Base-by-base conservation (phyloP, 1,140 invertebrate species). In the Laupala kohalensis region DNA sequence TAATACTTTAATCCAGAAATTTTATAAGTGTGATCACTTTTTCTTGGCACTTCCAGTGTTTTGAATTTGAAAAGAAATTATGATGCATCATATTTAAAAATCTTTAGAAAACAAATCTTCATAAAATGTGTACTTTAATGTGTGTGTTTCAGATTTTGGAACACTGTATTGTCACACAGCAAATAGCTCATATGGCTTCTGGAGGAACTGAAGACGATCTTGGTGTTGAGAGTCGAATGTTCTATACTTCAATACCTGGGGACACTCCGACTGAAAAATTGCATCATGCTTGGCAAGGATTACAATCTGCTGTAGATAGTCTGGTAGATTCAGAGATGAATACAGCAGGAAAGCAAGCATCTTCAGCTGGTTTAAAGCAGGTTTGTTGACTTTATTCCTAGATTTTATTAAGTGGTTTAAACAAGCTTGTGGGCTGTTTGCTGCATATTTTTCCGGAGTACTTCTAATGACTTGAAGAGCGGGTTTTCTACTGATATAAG, bases 261-360 rank as follows among this genome's bases (percentile, higher is more conserved):
- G 80, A 77, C 25, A 85, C 84, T n/a, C 74, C 85, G 2, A 75
- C 86, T 26, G 91, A 93, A 78, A 94, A 94, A 78, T 76, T 94
- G 4, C 89, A 92, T 75, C 82, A 83, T 71, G 79, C 85, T 12
- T 93, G 91, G 91, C 85, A 89, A 75, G 80, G 86, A 0, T 79
- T 94, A 6, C 92, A 94, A 79, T 79, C 79, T 26, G 84, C 86
- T 72, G 86, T 92, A 0, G 89, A 93, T 78, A 82, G 87, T 70
- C 75, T 93, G 26, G 79, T 89, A 71, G 88, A 90, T 77, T 80
- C 83, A 62, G 85, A 85, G 23, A 79, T 88, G 65, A 85, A 79
- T 25, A 81, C 79, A 12, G 62, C 62, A 5, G 6, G 9, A 5
- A n/a, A 27, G 24, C 27, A 26, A 4, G 4, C n/a, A 19, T 79